phyloP scores from a whole-genome alignment of 2,113 vertebrate species.

The Ascaphus truei region DNA sequence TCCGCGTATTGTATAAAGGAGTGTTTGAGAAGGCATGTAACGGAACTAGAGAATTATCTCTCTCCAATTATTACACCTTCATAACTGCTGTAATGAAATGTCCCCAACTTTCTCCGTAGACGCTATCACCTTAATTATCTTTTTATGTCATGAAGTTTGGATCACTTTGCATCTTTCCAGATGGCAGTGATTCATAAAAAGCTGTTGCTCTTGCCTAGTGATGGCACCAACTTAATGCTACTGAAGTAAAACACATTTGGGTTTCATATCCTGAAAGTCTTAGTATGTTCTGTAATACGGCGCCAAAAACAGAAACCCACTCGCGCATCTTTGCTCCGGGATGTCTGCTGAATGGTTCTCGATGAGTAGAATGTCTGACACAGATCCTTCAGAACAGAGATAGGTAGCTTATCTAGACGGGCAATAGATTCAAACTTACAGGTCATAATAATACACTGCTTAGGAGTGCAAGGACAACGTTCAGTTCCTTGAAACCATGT shows the following conservation, averaged over 20 bases:
- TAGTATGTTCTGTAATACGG: slow-evolving; percentile 30
- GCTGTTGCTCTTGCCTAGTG: slow-evolving; percentile 25
- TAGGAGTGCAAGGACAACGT: background rate
- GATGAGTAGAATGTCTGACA: slow-evolving; percentile 33
- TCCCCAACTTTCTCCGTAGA: background rate
- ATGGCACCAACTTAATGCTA: slow-evolving; percentile 29
- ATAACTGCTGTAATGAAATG: background rate
- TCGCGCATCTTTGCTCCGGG: slow-evolving; percentile 28
- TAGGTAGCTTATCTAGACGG: slow-evolving; percentile 2
- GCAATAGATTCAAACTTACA: slow-evolving; percentile 1
- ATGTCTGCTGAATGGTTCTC: slow-evolving; percentile 27
- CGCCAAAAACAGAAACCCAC: slow-evolving; percentile 35
- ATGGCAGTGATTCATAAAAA: slow-evolving; percentile 33
- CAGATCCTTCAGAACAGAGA: slow-evolving; percentile 23
- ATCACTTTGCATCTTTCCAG: background rate
- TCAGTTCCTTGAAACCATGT: too few species aligned
- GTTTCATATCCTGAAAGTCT: slow-evolving; percentile 29
- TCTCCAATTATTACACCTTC: too few species aligned
- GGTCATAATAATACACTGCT: background rate
- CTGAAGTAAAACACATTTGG: slow-evolving; percentile 35
- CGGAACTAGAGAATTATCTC: too few species aligned
- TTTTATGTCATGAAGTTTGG: slow-evolving; percentile 5
- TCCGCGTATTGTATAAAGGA: too few species aligned
- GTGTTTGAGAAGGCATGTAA: too few species aligned
- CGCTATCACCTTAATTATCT: background rate